phyloP scores from a whole-genome alignment of 2,888 invertebrate species.

The Leucophenga montana region DNA sequence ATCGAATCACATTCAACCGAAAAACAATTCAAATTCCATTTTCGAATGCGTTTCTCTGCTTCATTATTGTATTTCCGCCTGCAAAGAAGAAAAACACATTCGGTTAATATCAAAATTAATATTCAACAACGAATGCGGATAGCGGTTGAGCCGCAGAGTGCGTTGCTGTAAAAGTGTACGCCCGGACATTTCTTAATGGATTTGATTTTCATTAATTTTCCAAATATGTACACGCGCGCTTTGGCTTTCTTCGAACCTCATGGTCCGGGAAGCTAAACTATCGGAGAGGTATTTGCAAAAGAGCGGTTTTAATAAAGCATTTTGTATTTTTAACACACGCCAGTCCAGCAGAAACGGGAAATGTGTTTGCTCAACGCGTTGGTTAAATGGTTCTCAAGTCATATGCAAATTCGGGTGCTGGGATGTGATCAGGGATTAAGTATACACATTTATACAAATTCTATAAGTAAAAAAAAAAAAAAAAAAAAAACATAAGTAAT shows the following conservation, averaged over 20 bases:
- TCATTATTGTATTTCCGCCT: conserved; percentile 45
- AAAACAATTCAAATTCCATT: conserved; percentile 49
- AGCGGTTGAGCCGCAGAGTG: conserved; percentile 40
- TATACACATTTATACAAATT: too few relatives aligned
- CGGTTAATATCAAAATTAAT: conserved; percentile 45
- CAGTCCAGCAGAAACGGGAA: conserved; percentile 13
- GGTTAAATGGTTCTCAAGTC: too few relatives aligned
- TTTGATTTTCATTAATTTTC: conserved; percentile 27
- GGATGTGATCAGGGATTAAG: too few relatives aligned
- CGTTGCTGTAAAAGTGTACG: conserved; percentile 34
- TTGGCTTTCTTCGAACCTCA: background rate
- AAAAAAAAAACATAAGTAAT: too few relatives aligned
- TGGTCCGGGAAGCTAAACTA: background rate
- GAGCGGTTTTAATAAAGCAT: conserved; percentile 50
- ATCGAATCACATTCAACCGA: conserved; percentile 36
- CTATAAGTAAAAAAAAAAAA: too few relatives aligned
- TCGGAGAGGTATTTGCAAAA: conserved; percentile 36
- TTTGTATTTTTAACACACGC: conserved; percentile 52
- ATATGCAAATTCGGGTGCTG: too few relatives aligned
- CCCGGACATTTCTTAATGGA: conserved; percentile 53
- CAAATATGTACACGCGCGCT: background rate
- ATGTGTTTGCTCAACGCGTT: conserved; percentile 1
- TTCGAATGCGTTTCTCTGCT: conserved; percentile 30
- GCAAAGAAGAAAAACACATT: conserved; percentile 32
- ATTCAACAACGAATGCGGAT: conserved; percentile 41